Evolutionary conservation across 2,113 vertebrate species (phyloP), one percentile per base, ranked within the genome.

Genomic region (Mola mola): DNA sequence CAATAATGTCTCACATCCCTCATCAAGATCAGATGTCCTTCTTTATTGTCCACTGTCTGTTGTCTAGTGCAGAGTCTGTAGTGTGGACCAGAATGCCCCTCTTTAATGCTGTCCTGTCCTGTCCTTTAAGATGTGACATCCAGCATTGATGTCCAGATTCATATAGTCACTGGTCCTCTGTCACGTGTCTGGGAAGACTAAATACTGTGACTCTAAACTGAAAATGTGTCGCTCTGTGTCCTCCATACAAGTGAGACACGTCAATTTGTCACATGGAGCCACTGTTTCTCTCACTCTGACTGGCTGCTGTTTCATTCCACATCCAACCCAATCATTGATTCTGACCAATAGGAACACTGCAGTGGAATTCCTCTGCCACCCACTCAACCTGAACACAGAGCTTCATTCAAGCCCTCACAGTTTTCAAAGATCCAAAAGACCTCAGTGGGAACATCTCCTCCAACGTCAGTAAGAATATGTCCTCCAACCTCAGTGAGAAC

Each of bases 251-350:
- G 16, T 11, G 22, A 33, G 17, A 29, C 17, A 48, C 17, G 10
- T 33, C n/a, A 43, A 15, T 13, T 36, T 12, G 26, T 43, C 41
- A 31, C 36, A 19, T 3, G 5, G 13, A 6, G 5, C 13, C 6
- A 12, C 12, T 8, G 37, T 29, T 48, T 42, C n/a, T 21, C 43
- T 7, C 60, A 12, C 16, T 79, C 36, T 68, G 61, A 66, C 52
- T 79, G 75, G 72, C 28, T 51, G 40, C 13, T 22, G 25, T 41
- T 22, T 50, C 76, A 70, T 75, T 75, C 76, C 76, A 64, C 34
- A 36, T 22, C n/a, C 51, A 1, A 5, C 84, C 84, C 69, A 81
- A 78, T 59, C 72, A 56, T 6, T 0, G 22, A 10, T 7, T 2
- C 19, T 43, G 50, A 15, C 79, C 75, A 82, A 75, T 37, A 12